phyloP scores from a whole-genome alignment of 2,888 invertebrate species.

The Acrocera orbiculus region DNA sequence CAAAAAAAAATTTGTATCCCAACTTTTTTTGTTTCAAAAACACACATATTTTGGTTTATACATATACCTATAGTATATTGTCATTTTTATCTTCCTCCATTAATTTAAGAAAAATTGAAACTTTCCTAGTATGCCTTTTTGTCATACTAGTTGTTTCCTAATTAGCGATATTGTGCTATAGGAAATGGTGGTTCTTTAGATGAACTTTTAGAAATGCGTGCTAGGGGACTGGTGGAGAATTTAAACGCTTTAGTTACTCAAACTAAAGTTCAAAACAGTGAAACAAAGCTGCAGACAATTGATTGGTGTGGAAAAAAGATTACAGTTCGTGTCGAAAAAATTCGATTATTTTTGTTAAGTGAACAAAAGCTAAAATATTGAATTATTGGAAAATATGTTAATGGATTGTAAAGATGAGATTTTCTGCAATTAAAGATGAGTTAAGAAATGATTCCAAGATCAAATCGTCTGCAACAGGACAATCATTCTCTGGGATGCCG shows the following conservation, averaged over 20 bases:
- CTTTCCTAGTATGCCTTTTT: too few relatives aligned
- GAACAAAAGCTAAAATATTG: slow-evolving; percentile 67
- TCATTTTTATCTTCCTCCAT: too few relatives aligned
- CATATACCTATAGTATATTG: too few relatives aligned
- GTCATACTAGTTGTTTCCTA: too few relatives aligned
- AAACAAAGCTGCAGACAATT: slow-evolving; percentile 62
- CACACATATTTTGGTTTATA: too few relatives aligned
- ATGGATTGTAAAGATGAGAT: slow-evolving; percentile 94
- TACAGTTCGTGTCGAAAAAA: slow-evolving; percentile 66
- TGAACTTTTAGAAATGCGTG: slow-evolving; percentile 71
- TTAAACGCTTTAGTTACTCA: slow-evolving; percentile 34
- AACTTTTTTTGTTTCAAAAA: too few relatives aligned
- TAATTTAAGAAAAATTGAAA: too few relatives aligned
- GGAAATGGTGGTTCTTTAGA: slow-evolving; percentile 80
- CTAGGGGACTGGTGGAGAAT: slow-evolving; percentile 64
- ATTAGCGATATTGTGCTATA: slow-evolving; percentile 92
- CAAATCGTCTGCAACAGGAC: slow-evolving; percentile 38
- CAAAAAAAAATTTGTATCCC: too few relatives aligned
- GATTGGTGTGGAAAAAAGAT: slow-evolving; percentile 79
- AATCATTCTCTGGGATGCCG: slow-evolving; percentile 51
- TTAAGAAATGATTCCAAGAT: slow-evolving; percentile 53
- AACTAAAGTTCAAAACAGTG: slow-evolving; percentile 28
- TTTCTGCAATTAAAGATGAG: slow-evolving; percentile 64
- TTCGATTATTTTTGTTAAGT: slow-evolving; percentile 58
- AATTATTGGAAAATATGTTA: slow-evolving; percentile 74